These are phyloP conservation scores for Drosophila anceps DNA, from an alignment of 2,888 invertebrate species.

Conservation along the genomic window DNA sequence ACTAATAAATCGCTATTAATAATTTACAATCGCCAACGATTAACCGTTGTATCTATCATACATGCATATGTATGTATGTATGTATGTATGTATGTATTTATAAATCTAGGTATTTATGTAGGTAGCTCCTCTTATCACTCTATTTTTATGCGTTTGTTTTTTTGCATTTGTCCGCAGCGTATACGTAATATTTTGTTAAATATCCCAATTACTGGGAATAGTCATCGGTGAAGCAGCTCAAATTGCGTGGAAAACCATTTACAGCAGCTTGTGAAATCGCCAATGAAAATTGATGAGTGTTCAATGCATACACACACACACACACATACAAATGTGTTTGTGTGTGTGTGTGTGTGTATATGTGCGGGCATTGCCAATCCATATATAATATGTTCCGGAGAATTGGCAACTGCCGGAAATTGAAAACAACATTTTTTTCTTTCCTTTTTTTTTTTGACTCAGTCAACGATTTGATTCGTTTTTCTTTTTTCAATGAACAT, in stretches of 20 bases:
- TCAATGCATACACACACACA: neutral
- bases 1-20: slow-evolving; percentile 10
- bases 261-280: slow-evolving; percentile 13
- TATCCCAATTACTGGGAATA: neutral
- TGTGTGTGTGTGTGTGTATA: neutral
- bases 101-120: too few relatives aligned
- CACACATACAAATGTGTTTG: neutral
- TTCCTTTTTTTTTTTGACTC: neutral
- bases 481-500: neutral
- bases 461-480: slow-evolving; percentile 1
- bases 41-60: slow-evolving; percentile 11
- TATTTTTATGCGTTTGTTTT: slow-evolving; percentile 1
- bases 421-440: slow-evolving; percentile 5
- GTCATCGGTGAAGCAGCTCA: neutral
- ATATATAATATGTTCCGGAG: slow-evolving; percentile 4
- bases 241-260: slow-evolving; percentile 7
- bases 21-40: slow-evolving; percentile 15
- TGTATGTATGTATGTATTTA: neutral
- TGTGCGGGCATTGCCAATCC: neutral
- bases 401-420: slow-evolving; percentile 10
- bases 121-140: neutral
- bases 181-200: slow-evolving; percentile 20
- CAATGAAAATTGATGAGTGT: slow-evolving; percentile 5
- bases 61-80: neutral
- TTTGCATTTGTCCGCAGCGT: neutral